phyloP scores from a whole-genome alignment of 2,113 vertebrate genomes.

The Neotoma lepida region DNA sequence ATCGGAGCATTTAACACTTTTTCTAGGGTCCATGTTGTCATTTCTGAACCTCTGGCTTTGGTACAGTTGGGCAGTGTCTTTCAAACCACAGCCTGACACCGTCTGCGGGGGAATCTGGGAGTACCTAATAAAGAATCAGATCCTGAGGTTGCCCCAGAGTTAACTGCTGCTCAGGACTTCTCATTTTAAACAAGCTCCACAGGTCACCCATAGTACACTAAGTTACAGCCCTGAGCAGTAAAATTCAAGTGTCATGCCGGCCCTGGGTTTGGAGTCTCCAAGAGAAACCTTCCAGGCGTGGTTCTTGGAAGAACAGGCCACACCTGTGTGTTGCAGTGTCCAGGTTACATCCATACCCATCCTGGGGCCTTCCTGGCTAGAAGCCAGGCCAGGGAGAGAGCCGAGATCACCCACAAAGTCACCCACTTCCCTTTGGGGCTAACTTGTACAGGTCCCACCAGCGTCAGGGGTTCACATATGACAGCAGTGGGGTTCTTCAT shows the following conservation, averaged over 20 bases:
- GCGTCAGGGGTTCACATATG: not conserved
- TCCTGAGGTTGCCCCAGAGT: not conserved
- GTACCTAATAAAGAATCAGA: not conserved
- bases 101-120: not conserved
- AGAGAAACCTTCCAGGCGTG: not conserved
- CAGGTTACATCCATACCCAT: not conserved
- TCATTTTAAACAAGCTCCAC: not conserved
- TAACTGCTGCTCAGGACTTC: not conserved
- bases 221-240: not conserved
- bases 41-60: not conserved
- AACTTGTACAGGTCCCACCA: not conserved
- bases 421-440: not conserved
- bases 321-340: not conserved
- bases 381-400: not conserved
- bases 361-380: rapidly evolving
- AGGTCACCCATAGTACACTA: not conserved
- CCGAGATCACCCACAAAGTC: not conserved
- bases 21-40: not conserved
- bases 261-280: not conserved
- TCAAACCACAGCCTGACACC: not conserved
- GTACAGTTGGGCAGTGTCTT: not conserved
- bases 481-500: not conserved
- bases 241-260: not conserved
- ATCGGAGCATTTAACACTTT: not conserved
- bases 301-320: not conserved